A percentile compares a stretch with the other conserved stretches of the same genome.
Evolutionary conservation across 2,888 invertebrate genomes (phyloP).

Genomic region (Ichneumoninae sp.): DNA sequence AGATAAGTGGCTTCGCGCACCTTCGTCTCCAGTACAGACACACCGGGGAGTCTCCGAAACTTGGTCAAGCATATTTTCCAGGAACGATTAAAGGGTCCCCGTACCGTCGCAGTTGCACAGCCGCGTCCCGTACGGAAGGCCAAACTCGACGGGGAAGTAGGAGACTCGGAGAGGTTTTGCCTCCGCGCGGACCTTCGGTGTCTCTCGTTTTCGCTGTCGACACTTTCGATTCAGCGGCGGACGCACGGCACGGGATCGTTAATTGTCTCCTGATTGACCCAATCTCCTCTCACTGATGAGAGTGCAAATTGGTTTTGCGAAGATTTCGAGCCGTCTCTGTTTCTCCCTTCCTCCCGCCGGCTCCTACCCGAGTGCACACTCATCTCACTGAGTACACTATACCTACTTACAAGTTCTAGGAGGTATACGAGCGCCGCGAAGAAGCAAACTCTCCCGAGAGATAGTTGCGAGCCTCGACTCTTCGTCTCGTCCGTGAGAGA

Average conservation of each 20-base stretch:
- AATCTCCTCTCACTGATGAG: slow-evolving; percentile 71
- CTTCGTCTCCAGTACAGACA: background rate
- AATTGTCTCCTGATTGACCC: slow-evolving; percentile 71
- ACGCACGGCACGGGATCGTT: slow-evolving; percentile 48
- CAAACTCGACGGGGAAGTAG: background rate
- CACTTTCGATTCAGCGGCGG: slow-evolving; percentile 36
- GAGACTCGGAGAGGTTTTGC: background rate
- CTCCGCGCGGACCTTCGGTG: background rate
- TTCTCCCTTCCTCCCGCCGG: slow-evolving; percentile 5
- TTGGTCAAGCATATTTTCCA: slow-evolving; percentile 57
- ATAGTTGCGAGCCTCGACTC: slow-evolving; percentile 2
- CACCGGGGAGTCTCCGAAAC: slow-evolving; percentile 46
- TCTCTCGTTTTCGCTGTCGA: slow-evolving; percentile 7
- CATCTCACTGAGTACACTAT: slow-evolving; percentile 41
- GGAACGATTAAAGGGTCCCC: slow-evolving; percentile 53
- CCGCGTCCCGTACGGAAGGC: background rate
- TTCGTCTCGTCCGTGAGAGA: slow-evolving; percentile 4
- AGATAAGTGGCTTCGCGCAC: slow-evolving; percentile 20
- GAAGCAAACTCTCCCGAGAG: slow-evolving; percentile 13
- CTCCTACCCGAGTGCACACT: slow-evolving; percentile 9
- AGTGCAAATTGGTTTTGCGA: slow-evolving; percentile 70
- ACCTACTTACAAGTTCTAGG: slow-evolving; percentile 1
- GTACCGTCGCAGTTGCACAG: background rate
- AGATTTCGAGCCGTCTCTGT: slow-evolving; percentile 29
- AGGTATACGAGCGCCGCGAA: background rate